A percentile compares a stretch with the other conserved stretches of the same genome.
Evolutionary conservation across 2,888 invertebrate species (phyloP).

Genomic region (Leptinotarsa haldemani): DNA sequence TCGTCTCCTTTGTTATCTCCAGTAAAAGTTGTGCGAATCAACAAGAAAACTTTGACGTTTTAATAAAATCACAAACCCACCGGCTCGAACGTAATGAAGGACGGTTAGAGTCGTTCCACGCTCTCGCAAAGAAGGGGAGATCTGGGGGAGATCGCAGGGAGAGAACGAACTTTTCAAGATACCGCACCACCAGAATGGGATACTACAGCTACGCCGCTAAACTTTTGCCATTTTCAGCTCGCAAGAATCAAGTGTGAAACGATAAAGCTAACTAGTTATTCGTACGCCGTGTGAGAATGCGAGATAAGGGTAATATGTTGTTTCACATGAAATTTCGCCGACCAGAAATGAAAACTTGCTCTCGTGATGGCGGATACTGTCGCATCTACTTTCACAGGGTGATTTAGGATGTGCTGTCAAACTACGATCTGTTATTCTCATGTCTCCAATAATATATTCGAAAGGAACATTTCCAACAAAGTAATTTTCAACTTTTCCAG

Average conservation of each 20-base stretch:
- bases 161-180: slow-evolving; percentile 44
- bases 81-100: slow-evolving; percentile 44
- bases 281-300: slow-evolving; percentile 26
- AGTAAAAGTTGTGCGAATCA: slow-evolving; percentile 30
- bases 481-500: too few relatives aligned
- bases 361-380: background rate
- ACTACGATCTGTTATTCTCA: too few relatives aligned
- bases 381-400: background rate
- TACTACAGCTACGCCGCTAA: slow-evolving; percentile 50
- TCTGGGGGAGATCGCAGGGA: slow-evolving; percentile 31
- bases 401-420: background rate
- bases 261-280: slow-evolving; percentile 63
- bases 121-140: slow-evolving; percentile 30
- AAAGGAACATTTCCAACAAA: too few relatives aligned
- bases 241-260: slow-evolving; percentile 63
- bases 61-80: slow-evolving; percentile 51
- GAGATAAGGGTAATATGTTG: slow-evolving; percentile 30
- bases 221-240: slow-evolving; percentile 64
- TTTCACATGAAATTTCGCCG: slow-evolving; percentile 22
- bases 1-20: slow-evolving; percentile 9
- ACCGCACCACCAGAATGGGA: slow-evolving; percentile 23
- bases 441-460: too few relatives aligned
- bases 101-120: slow-evolving; percentile 35
- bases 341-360: slow-evolving; percentile 13
- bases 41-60: slow-evolving; percentile 45